Conservation (phyloP, 2,888 invertebrate species). For the Antheraea yamamai region DNA sequence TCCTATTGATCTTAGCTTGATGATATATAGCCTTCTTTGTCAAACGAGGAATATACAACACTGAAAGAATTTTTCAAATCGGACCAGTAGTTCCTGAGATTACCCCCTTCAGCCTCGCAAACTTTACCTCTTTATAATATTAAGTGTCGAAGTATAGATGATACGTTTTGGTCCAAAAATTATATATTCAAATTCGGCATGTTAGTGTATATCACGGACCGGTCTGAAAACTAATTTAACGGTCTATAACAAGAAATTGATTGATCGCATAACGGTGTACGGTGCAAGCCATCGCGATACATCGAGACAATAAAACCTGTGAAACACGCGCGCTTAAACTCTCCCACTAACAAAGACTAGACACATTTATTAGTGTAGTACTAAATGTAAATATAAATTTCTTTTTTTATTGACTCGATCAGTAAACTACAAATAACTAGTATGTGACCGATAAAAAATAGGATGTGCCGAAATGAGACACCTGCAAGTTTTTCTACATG, state of each 20-base stretch:
- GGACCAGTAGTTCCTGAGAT: too few relatives aligned
- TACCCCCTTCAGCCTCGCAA: too few relatives aligned
- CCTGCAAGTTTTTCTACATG: not conserved
- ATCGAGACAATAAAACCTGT: constrained; percentile 37
- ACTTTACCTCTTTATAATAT: too few relatives aligned
- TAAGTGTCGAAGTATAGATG: too few relatives aligned
- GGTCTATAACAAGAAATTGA: constrained; percentile 39
- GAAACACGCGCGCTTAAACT: constrained; percentile 9
- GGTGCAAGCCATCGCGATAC: constrained; percentile 24
- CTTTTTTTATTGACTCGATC: not conserved
- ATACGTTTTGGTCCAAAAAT: not conserved
- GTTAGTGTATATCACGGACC: constrained; percentile 25
- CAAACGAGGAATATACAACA: too few relatives aligned
- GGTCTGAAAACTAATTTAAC: constrained; percentile 32
- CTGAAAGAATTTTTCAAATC: too few relatives aligned
- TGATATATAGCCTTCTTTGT: too few relatives aligned
- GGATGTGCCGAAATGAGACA: not conserved
- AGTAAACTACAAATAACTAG: not conserved
- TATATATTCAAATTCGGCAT: constrained; percentile 2
- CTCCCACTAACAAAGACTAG: constrained; percentile 13
- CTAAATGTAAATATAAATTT: not conserved
- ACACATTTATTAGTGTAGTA: not conserved
- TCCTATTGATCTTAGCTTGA: too few relatives aligned
- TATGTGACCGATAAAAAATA: not conserved
- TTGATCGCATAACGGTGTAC: constrained; percentile 39